These are phyloP conservation scores for Ganaspis brasiliensis DNA, from an alignment of 2,888 invertebrate genomes.

Conservation along the genomic window DNA sequence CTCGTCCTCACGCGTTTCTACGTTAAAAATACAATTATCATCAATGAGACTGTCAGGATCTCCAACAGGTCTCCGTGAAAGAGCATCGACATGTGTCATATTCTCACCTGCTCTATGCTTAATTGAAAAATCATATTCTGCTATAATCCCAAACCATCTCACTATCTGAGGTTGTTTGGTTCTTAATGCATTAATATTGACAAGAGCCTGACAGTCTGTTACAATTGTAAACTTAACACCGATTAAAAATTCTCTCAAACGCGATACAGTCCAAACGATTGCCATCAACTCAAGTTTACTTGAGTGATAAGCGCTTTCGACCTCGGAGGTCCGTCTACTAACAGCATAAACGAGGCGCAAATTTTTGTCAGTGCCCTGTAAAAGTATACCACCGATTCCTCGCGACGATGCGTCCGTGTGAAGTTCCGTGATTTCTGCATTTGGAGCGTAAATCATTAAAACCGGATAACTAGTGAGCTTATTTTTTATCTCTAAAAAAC, in stretches of 20 bases:
- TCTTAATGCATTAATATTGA: too few relatives aligned
- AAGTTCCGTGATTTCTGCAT: too few relatives aligned
- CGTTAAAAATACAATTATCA: neutral
- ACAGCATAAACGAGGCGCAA: conserved; percentile 46
- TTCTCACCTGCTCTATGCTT: conserved; percentile 46
- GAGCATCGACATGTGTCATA: conserved; percentile 61
- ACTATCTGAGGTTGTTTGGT: too few relatives aligned
- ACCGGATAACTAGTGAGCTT: too few relatives aligned
- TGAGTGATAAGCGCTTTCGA: too few relatives aligned
- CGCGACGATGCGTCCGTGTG: too few relatives aligned
- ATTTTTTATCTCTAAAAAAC: too few relatives aligned
- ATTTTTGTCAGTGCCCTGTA: neutral
- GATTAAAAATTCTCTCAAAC: conserved; percentile 48
- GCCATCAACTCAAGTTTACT: too few relatives aligned
- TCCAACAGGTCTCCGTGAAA: conserved; percentile 55
- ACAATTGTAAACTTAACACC: neutral
- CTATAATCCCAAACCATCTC: conserved; percentile 43
- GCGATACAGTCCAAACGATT: conserved; percentile 57
- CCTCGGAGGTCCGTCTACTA: too few relatives aligned
- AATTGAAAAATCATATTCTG: conserved; percentile 53
- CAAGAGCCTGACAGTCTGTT: too few relatives aligned
- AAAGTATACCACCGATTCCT: conserved; percentile 10
- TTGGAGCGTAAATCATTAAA: too few relatives aligned
- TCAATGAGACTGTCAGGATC: too few relatives aligned
- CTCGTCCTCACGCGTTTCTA: neutral